Evolutionary conservation across 2,888 invertebrate species (phyloP).

Genomic region (Hypena proboscidalis): DNA sequence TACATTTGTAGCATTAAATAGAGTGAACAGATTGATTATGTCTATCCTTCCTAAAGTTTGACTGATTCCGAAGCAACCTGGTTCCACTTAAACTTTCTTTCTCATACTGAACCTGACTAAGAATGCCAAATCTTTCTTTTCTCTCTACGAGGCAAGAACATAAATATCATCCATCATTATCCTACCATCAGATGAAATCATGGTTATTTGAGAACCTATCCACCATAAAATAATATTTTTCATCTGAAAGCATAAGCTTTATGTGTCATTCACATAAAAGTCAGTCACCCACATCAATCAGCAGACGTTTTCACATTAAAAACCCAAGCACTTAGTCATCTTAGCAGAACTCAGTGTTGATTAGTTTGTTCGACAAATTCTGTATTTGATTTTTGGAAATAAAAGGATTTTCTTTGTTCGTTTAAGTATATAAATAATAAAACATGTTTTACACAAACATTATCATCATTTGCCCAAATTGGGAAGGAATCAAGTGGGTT

Average conservation of each 20-base stretch:
- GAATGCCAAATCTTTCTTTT: too few species aligned
- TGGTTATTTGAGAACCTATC: too few species aligned
- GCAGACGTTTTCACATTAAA: constrained; percentile 12
- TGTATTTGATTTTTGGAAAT: background rate
- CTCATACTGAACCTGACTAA: too few species aligned
- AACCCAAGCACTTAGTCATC: constrained; percentile 9
- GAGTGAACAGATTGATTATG: too few species aligned
- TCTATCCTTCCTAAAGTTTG: too few species aligned
- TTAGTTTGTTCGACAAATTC: background rate
- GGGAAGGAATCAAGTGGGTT: background rate
- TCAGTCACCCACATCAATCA: constrained; percentile 31
- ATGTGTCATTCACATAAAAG: constrained; percentile 9
- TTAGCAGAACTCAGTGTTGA: background rate
- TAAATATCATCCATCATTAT: too few species aligned
- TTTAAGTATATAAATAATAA: background rate
- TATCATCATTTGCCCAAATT: background rate
- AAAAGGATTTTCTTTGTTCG: background rate
- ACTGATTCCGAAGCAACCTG: too few species aligned
- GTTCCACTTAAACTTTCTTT: too few species aligned
- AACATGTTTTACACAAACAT: background rate
- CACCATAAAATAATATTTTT: constrained; percentile 1
- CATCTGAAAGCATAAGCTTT: constrained; percentile 3
- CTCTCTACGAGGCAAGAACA: too few species aligned
- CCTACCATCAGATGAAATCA: too few species aligned
- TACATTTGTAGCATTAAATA: too few species aligned